Evolutionary conservation across 2,113 vertebrate species (phyloP).

Genomic region (Pterocles orientalis): DNA sequence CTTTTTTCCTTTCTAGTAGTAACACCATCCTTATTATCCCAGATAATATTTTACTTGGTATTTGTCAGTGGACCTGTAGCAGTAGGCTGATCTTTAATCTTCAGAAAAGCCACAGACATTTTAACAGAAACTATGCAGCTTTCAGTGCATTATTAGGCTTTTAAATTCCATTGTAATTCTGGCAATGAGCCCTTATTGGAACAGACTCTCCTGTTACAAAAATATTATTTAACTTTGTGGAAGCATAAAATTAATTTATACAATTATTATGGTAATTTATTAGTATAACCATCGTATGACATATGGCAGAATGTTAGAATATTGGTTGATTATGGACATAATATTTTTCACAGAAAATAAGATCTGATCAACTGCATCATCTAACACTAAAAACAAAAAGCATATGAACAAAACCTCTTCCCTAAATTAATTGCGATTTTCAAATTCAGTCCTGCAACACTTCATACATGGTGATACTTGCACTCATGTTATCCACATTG

Average conservation of each 20-base stretch:
- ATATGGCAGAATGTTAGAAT: background rate
- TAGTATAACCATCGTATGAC: background rate
- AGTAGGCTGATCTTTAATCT: background rate
- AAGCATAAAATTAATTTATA: background rate
- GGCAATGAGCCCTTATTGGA: background rate
- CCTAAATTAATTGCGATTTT: background rate
- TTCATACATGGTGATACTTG: background rate
- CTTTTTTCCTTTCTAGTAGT: background rate
- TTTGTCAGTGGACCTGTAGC: background rate
- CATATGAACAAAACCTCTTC: background rate
- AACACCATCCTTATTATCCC: background rate
- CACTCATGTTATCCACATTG: background rate
- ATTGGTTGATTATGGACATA: background rate
- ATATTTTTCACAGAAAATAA: background rate
- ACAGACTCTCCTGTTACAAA: background rate
- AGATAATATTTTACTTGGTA: background rate
- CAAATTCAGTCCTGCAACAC: background rate
- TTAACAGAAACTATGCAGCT: background rate
- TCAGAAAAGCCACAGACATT: background rate
- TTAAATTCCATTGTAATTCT: background rate
- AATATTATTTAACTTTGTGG: background rate
- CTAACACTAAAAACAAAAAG: background rate
- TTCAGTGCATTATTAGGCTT: background rate
- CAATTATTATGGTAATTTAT: constrained; percentile 15
- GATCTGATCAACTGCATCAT: background rate